Evolutionary conservation across 2,113 vertebrate species (phyloP).

Genomic region (Sprattus sprattus): DNA sequence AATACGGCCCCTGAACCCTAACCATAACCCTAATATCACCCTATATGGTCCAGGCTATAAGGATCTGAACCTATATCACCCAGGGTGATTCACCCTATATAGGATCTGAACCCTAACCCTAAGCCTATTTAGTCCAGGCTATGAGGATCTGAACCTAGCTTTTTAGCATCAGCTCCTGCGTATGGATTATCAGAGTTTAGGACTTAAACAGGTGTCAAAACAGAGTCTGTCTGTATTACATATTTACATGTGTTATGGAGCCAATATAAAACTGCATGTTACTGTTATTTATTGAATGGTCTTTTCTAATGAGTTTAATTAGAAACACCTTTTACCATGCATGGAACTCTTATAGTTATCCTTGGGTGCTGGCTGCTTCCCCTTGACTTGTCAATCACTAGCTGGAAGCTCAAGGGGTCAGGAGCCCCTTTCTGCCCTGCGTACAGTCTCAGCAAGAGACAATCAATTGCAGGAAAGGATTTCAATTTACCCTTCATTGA

Average conservation of each 20-base stretch:
- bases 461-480: constrained; percentile 43
- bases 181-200: neutral
- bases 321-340: neutral
- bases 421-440: neutral
- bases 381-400: neutral
- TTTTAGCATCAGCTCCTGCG: neutral
- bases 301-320: neutral
- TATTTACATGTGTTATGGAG: neutral
- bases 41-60: no score
- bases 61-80: no score
- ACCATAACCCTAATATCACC: no score
- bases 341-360: neutral
- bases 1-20: no score
- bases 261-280: neutral
- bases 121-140: no score
- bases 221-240: no score
- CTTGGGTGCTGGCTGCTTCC: neutral
- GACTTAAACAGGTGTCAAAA: no score
- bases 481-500: constrained; percentile 53
- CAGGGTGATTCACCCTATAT: no score
- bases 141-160: no score
- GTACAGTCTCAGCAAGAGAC: constrained; percentile 29
- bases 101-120: no score
- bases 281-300: neutral
- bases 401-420: neutral